Percentiles rank a stretch among this genome's conserved stretches.
These are phyloP conservation scores for Amorpha juglandis DNA, from an alignment of 2,888 invertebrate species.

Conservation along the genomic window DNA sequence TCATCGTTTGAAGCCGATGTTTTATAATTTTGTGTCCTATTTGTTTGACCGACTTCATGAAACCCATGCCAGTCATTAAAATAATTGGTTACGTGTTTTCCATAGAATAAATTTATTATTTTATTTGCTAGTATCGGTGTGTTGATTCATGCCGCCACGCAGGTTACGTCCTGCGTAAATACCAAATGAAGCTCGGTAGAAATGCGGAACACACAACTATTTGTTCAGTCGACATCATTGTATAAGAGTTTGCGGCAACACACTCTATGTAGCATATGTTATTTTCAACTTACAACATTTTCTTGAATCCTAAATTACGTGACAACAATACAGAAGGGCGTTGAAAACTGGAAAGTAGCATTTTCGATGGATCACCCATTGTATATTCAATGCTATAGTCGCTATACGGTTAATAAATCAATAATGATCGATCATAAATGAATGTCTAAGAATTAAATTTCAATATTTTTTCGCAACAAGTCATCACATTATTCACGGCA, in stretches of 20 bases:
- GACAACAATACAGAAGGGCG: conserved; percentile 72
- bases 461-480: conserved; percentile 45
- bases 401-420: conserved; percentile 26
- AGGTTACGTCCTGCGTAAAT: conserved; percentile 74
- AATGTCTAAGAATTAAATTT: conserved; percentile 34
- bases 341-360: conserved; percentile 39
- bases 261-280: conserved; percentile 76
- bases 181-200: conserved; percentile 74
- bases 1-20: background rate
- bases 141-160: conserved; percentile 52
- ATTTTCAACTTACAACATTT: conserved; percentile 81
- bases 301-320: conserved; percentile 78
- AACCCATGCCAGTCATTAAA: background rate
- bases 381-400: background rate
- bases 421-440: conserved; percentile 28
- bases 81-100: conserved; percentile 29
- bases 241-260: conserved; percentile 81
- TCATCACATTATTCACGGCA: conserved; percentile 47
- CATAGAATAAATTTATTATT: conserved; percentile 35
- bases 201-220: conserved; percentile 83
- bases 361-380: background rate
- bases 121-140: conserved; percentile 47
- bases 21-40: background rate
- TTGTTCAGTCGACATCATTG: conserved; percentile 82
- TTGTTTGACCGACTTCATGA: background rate